phyloP scores from a whole-genome alignment of 2,888 invertebrate species.

The Drosophila anomalata region DNA sequence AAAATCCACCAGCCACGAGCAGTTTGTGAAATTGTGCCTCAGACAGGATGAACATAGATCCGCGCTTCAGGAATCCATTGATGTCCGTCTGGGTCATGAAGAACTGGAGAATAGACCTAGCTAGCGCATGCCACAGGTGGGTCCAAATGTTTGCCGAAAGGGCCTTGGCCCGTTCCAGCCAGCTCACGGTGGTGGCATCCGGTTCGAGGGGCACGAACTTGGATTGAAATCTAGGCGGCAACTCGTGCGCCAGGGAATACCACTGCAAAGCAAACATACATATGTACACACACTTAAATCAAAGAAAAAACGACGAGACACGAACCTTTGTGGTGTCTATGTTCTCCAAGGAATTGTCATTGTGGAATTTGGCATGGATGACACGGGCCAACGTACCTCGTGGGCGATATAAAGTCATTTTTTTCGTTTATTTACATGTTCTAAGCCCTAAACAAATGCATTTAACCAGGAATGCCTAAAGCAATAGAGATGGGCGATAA shows the following conservation, averaged over 20 bases:
- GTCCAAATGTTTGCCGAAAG: conserved; percentile 87
- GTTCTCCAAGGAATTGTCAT: conserved; percentile 83
- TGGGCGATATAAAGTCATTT: conserved; percentile 81
- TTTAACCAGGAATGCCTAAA: conserved; percentile 4
- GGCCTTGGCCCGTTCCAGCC: conserved; percentile 82
- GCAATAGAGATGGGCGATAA: conserved; percentile 1
- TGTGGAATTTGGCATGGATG: conserved; percentile 83
- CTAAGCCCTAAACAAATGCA: conserved; percentile 6
- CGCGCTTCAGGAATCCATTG: conserved; percentile 95
- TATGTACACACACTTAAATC: not conserved
- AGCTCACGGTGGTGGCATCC: conserved; percentile 80
- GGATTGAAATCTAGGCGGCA: conserved; percentile 79
- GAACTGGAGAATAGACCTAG: conserved; percentile 92
- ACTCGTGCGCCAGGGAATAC: conserved; percentile 79
- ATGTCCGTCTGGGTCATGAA: conserved; percentile 98
- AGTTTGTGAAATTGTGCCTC: conserved; percentile 89
- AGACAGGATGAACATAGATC: conserved; percentile 98
- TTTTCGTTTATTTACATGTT: conserved; percentile 33
- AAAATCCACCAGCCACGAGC: conserved; percentile 80
- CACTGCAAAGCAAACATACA: conserved; percentile 73
- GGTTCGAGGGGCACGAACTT: conserved; percentile 82
- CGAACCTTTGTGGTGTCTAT: conserved; percentile 82
- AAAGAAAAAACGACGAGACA: not conserved
- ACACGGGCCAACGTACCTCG: conserved; percentile 83
- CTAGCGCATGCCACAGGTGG: conserved; percentile 95